These are phyloP conservation scores for Pempheris klunzingeri DNA, from an alignment of 2,797 vertebrate genomes.

Conservation along the genomic window DNA sequence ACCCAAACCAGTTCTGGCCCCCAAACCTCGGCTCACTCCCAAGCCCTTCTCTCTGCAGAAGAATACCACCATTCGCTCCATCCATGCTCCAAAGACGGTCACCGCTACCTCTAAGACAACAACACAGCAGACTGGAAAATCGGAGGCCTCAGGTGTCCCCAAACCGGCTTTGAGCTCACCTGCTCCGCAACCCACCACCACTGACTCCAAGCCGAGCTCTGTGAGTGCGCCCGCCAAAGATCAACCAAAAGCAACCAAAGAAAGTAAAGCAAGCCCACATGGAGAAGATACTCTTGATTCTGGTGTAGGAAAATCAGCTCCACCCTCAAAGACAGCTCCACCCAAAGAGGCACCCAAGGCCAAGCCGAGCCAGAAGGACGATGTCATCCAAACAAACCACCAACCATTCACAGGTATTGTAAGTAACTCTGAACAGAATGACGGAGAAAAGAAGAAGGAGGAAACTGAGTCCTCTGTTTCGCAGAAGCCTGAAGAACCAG, in stretches of 20 bases:
- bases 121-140: constrained; percentile 25
- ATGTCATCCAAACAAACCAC: constrained; percentile 48
- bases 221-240: constrained; percentile 30
- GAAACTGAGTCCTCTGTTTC: constrained; percentile 6
- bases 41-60: constrained; percentile 90
- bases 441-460: constrained; percentile 18
- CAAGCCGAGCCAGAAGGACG: constrained; percentile 35
- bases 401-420: constrained; percentile 13
- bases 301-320: constrained; percentile 32
- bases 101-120: background rate
- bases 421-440: constrained; percentile 34
- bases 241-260: constrained; percentile 35
- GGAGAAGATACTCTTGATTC: constrained; percentile 26
- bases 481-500: constrained; percentile 45
- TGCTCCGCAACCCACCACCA: constrained; percentile 10
- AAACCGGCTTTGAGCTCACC: constrained; percentile 5
- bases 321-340: constrained; percentile 23
- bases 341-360: constrained; percentile 38
- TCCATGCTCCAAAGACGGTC: constrained; percentile 62
- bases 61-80: constrained; percentile 71
- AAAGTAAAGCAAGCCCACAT: constrained; percentile 22
- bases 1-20: constrained; percentile 65
- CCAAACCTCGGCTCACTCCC: constrained; percentile 87
- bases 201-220: constrained; percentile 47
- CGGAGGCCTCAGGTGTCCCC: constrained; percentile 5